Base-by-base conservation (phyloP, 1,140 invertebrate species). In the Zophobas morio region DNA sequence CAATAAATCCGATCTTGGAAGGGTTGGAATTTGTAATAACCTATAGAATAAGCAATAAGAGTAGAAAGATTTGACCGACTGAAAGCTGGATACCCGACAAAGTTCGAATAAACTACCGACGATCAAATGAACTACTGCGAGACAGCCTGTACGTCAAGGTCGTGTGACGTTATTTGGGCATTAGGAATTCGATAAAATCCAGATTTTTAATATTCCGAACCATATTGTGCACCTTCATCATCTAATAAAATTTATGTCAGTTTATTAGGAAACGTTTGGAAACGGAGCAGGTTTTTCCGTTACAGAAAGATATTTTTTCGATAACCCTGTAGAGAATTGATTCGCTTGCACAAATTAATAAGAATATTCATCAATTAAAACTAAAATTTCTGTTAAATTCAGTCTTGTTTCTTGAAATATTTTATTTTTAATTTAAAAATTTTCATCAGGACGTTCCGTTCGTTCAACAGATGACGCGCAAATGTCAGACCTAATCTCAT, bases 11-110 rank as follows among this genome's bases (percentile, higher is more conserved):
- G 79, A 76, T 79, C 74, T 79, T 73, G 51, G 79, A 79, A 78
- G 79, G 77, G 71, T 72, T 74, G 79, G 79, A 80, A 80, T 80
- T 80, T 80, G 74, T 80, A 80, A 80, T 80, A 80, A 80, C 79
- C 77, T 47, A 79, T 76, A 77, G 78, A 80, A 80, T 80, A 80
- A 78, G 79, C 79, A 79, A 80, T 80, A 80, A 80, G 77, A 80
- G 53, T 56, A 4, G 73, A 79, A 80, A 77, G 70, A 74, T 77
- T 74, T 39, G 42, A 70, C 46, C 37, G 57, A 39, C 20, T 33
- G 70, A 53, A 70, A 57, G 63, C 47, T 54, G 60, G 77, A 78
- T 78, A 76, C 60, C 63, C 77, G 49, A 46, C 42, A 37, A 66
- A 53, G 60, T 71, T 75, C 32, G 54, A 70, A 79, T 77, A 57